Evolutionary conservation across 2,888 invertebrate species (phyloP).

Genomic region (Epirrita christyi): DNA sequence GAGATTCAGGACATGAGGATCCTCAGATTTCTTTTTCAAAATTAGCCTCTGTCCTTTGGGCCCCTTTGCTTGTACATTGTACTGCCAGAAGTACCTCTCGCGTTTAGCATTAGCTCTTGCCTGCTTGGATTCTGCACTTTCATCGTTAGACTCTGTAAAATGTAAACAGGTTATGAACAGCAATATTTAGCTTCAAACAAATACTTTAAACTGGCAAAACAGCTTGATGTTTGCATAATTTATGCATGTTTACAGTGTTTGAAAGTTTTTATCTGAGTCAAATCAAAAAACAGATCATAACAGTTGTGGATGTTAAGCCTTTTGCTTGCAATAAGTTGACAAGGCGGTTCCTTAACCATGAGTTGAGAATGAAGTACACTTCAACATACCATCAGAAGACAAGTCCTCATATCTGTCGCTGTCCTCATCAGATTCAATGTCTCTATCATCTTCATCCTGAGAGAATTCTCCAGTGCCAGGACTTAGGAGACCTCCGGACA

Average conservation of each 20-base stretch:
- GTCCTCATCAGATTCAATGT: constrained; percentile 92
- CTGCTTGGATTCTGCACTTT: constrained; percentile 80
- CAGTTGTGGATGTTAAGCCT: not conserved
- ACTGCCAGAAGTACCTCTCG: constrained; percentile 98
- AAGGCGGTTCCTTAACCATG: not conserved
- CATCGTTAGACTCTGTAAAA: constrained; percentile 87
- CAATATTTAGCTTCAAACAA: not conserved
- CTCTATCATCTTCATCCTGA: constrained; percentile 91
- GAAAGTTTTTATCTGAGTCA: not conserved
- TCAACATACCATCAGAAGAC: constrained; percentile 88
- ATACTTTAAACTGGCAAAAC: constrained; percentile 5
- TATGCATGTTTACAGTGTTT: constrained; percentile 3
- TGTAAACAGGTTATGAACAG: not conserved
- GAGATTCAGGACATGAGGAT: constrained; percentile 96
- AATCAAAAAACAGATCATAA: not conserved
- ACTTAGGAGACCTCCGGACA: constrained; percentile 93
- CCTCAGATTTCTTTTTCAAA: constrained; percentile 93
- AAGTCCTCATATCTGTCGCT: constrained; percentile 94
- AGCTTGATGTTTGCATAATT: constrained; percentile 7
- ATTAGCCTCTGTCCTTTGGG: constrained; percentile 97
- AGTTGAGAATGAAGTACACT: not conserved
- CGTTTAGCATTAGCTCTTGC: constrained; percentile 85
- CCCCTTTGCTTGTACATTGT: constrained; percentile 99
- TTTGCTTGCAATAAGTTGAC: not conserved
- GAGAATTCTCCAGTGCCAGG: constrained; percentile 91